Percentiles rank a stretch among this genome's conserved stretches.
phyloP scores from a whole-genome alignment of 2,113 vertebrate genomes.

The Indicator maculatus region DNA sequence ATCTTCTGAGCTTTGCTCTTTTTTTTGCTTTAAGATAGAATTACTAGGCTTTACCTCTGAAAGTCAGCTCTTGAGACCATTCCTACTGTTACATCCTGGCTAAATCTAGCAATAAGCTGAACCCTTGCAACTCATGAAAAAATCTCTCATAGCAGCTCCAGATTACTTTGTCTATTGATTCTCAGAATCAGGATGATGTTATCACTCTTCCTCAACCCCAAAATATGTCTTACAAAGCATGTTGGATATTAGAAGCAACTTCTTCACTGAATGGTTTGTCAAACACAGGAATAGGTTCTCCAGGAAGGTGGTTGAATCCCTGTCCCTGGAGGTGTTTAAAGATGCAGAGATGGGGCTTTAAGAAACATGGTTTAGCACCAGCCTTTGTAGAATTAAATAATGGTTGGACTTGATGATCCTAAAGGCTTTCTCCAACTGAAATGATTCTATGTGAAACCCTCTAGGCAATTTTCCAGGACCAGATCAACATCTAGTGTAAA shows the following conservation, averaged over 20 bases:
- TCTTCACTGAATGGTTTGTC: no score
- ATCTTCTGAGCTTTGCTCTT: slow-evolving; percentile 19
- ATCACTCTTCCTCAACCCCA: neutral
- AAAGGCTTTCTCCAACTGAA: no score
- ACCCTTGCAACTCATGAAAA: neutral
- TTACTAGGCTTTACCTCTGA: neutral
- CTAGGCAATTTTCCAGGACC: neutral
- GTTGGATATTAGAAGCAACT: no score
- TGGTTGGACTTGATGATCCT: no score
- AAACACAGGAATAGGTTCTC: no score
- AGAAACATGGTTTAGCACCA: no score
- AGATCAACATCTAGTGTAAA: slow-evolving; percentile 1
- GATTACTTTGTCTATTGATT: neutral
- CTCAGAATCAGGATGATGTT: neutral
- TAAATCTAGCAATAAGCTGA: neutral
- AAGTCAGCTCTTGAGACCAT: neutral
- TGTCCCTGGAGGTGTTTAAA: no score
- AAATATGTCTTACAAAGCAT: neutral
- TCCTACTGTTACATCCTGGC: neutral
- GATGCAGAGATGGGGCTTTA: no score
- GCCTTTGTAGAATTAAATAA: no score
- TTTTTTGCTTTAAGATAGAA: slow-evolving; percentile 16
- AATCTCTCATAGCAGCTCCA: neutral
- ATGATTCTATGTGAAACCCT: neutral
- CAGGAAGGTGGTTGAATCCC: no score